Evolutionary conservation across 2,113 vertebrate genomes (phyloP), one percentile per base, ranked within the genome.

Genomic region (Urocolius indicus): DNA sequence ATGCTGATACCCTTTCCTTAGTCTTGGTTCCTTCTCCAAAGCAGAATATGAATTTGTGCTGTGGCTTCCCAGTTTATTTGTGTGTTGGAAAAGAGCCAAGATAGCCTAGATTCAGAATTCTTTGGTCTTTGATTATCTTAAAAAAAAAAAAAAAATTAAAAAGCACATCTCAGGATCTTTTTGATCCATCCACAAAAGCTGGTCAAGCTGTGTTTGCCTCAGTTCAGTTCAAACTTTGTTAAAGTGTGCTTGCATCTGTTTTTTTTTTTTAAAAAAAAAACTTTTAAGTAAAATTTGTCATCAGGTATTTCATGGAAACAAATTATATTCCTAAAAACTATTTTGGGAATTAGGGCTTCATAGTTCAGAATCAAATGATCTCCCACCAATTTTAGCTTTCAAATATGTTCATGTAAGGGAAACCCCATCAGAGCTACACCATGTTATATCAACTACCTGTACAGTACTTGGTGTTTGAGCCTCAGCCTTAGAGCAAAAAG

Each of bases 201-300:
- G 24, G 13, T 66, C 68, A 51, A 73, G 30, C 72, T 94, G 36
- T 49, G 27, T 62, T 89, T 71, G 9, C 22, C 48, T 80, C 38
- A 49, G 1, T 79, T 30, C 21, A 73, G 16, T 51, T 87, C 34
- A 54, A 55, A 77, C 5, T 55, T 82, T 82, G 21, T 18, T 43
- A 73, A 79, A 63, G 4, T 52, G 27, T 48, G 29, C 32, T 91
- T 84, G 24, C 32, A 75, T 23, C 8, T 41, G 5, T 68, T 77
- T 58, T 49, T 48, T 24, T n/a, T n/a, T n/a, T n/a, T n/a, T n/a
- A n/a, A n/a, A n/a, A n/a, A 58, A 82, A 95, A 91, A 91, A 71
- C 8, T 29, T 2, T 49, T 43, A 29, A 75, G 6, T 82, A 85
- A 84, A 79, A 89, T 4, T 26, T 59, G 34, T 73, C n/a, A 57